Conservation (phyloP, 2,888 invertebrate genomes). For the Leucozona laternaria region DNA sequence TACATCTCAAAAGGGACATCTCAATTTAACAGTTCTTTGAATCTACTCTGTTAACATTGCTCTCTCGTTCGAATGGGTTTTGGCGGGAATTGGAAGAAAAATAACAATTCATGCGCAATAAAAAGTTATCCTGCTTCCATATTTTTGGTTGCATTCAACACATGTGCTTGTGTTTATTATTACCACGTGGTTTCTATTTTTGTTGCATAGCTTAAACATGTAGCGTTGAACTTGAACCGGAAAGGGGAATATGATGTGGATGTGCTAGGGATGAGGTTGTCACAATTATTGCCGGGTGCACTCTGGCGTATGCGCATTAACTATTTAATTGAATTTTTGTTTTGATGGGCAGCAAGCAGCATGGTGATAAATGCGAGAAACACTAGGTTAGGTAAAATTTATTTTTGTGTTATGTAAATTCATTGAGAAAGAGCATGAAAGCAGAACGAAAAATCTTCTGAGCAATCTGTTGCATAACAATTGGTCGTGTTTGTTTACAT, state of each 20-base stretch:
- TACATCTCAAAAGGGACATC: background rate
- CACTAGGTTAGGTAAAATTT: conserved; percentile 17
- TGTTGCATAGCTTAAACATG: conserved; percentile 31
- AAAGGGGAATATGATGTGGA: background rate
- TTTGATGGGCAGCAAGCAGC: background rate
- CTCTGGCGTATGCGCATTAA: conserved; percentile 60
- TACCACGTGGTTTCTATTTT: conserved; percentile 37
- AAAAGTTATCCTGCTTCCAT: background rate
- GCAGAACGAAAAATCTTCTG: background rate
- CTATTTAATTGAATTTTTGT: background rate
- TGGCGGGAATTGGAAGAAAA: conserved; percentile 1
- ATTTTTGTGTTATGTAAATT: background rate
- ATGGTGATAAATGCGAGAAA: conserved; percentile 11
- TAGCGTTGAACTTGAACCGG: conserved; percentile 56
- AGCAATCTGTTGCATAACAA: conserved; percentile 27
- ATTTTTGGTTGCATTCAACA: background rate
- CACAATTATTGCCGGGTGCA: conserved; percentile 34
- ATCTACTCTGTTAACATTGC: conserved; percentile 14
- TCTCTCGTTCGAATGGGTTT: conserved; percentile 1
- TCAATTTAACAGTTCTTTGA: background rate
- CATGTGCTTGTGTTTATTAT: conserved; percentile 36
- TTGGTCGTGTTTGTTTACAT: conserved; percentile 17
- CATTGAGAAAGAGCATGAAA: conserved; percentile 8
- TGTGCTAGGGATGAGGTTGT: background rate
- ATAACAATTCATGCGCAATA: conserved; percentile 11